Base-by-base conservation (phyloP, 2,888 invertebrate genomes). In the Noctua fimbriata region DNA sequence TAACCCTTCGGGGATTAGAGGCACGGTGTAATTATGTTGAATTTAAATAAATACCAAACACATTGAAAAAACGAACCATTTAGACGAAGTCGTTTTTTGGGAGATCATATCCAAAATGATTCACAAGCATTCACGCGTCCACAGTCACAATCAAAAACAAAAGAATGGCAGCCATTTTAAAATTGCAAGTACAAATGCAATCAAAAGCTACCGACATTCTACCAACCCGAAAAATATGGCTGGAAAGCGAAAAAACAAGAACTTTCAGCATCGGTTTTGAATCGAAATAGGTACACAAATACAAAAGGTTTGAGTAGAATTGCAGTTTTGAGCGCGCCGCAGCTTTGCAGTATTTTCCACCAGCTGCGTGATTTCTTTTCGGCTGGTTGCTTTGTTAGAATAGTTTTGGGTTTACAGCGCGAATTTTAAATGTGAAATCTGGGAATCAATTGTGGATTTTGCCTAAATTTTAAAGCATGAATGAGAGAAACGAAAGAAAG, bases 171-270 rank as follows among this genome's bases (percentile, higher is more conserved):
- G 14, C 49, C 28, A 60, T 72, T 69, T 83, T 21, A 36, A 83
- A 86, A 78, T 41, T 66, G n/a, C 67, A 44, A 55, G n/a, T 10
- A 58, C 41, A 41, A n/a, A n/a, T 28, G 44, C 83, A 72, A 73
- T 87, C 83, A 83, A 87, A 86, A 87, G 52, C 52, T 24, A 47
- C 32, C 21, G 28, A 28, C 65, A 5, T 49, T 74, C 47, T 32
- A 47, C 36, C n/a, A 32, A 14, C 66, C 2, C 21, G 69, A 55
- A 52, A 60, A 87, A 76, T 60, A 79, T 32, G 12, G 49, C 18
- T 0, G 60, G 0, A 32, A 60, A 71, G 70, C 28, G n/a, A 63
- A 79, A 32, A 86, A 76, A 58, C 76, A 60, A 69, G 36, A 32
- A 65, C 1, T 36, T 63, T 63, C 41, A 67, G 49, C 72, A 52